Evolutionary conservation across 2,113 vertebrate species (phyloP).

Genomic region (Sphyrna mokarran): DNA sequence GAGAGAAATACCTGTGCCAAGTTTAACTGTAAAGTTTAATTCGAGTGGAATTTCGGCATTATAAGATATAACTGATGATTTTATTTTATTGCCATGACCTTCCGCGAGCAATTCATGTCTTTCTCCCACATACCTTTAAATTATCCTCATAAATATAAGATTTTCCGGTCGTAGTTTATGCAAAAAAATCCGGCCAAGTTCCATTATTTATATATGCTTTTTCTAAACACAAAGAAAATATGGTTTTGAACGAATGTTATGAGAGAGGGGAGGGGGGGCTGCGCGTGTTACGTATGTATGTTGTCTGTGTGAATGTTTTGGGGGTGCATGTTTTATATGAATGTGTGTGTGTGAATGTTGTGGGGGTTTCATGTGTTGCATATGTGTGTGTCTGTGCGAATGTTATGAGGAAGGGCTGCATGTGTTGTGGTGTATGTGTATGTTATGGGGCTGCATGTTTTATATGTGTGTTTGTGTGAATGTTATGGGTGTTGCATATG

Average conservation of each 20-base stretch:
- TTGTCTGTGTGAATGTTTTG: too few species aligned
- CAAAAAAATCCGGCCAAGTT: background rate
- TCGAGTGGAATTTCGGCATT: background rate
- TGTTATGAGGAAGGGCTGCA: too few species aligned
- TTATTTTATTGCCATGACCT: background rate
- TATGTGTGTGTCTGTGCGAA: too few species aligned
- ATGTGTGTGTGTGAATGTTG: too few species aligned
- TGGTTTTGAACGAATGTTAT: background rate
- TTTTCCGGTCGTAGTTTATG: background rate
- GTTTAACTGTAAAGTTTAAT: background rate
- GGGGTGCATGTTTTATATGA: too few species aligned
- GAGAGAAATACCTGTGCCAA: background rate
- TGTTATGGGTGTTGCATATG: too few species aligned
- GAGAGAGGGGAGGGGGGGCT: too few species aligned
- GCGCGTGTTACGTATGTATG: too few species aligned
- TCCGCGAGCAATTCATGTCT: background rate
- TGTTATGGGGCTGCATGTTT: too few species aligned
- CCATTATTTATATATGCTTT: background rate
- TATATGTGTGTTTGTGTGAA: too few species aligned
- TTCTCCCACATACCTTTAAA: background rate
- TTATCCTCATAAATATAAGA: background rate
- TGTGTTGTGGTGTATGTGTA: too few species aligned
- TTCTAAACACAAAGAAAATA: background rate
- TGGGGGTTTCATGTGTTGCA: too few species aligned
- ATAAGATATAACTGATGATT: background rate